Evolutionary conservation across 2,888 invertebrate genomes (phyloP), one percentile per base, ranked within the genome.

Genomic region (Phlogophora meticulosa): DNA sequence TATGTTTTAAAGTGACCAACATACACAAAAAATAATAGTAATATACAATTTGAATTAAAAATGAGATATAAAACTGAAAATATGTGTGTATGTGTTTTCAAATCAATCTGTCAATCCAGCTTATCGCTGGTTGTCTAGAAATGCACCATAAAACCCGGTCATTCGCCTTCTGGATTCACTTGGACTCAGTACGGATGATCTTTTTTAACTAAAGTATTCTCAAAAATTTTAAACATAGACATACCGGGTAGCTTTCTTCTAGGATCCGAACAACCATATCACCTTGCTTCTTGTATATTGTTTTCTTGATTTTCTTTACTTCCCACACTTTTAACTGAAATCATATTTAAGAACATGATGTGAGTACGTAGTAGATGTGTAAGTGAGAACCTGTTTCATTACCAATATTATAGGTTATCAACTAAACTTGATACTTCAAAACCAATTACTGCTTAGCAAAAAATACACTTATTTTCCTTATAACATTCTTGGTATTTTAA

Each of bases 241-340:
- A 28, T 28, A 67, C 67, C 49, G 69, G 67, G 22, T 58, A 67
- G 4, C n/a, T 20, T 58, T 67, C 67, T 58, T 67, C 58, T 13
- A 58, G 0, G 15, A 67, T 11, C 2, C 40, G 49, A 43, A 69
- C 58, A 15, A 67, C 10, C 58, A 38, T 10, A 58, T 11, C 69
- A 2, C 42, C 58, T 58, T 51, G 58, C 0, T 17, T 43, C 43
- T 67, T 67, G 43, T 59, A 68, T 32, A 43, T 17, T 22, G 49
- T 69, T 32, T 7, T 43, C 10, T 43, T 49, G 15, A 51, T 51
- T 58, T 43, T 51, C 10, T 49, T 7, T 10, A 67, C 1, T 22
- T 58, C 58, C 67, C 67, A 67, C 17, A 67, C 22, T 38, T 58
- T 67, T 51, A 67, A 58, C 67, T 67, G 69, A 15, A 67, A 67